Base-by-base conservation (phyloP, 2,797 vertebrate genomes). In the Hoplostethus atlanticus region DNA sequence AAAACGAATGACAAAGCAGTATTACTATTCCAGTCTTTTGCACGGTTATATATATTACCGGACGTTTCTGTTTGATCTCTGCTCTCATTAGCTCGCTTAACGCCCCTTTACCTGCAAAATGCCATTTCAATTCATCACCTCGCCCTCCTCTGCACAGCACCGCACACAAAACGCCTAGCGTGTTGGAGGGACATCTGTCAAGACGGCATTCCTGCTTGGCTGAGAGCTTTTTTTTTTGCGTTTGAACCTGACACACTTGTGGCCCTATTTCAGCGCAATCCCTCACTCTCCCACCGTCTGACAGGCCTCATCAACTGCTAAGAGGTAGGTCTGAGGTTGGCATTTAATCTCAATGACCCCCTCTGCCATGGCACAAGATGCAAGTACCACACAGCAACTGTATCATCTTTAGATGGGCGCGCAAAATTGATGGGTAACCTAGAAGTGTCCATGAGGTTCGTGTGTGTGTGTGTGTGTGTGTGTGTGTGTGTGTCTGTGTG, bases 311-410 rank as follows among this genome's bases (percentile, higher is more conserved):
- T 86, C 84, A 82, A 82, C 75, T 74, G 76, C 17, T n/a, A 12
- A 77, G 46, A 76, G 77, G 61, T 73, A 69, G 56, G 63, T 77
- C 73, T 79, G 71, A 77, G 64, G 64, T 40, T 61, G 76, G 66
- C 76, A 73, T 84, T 89, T 89, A 82, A 85, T 86, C 82, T 86
- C 84, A 79, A 71, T 86, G 85, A 81, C 78, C 85, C 72, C 73
- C 21, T 81, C 73, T 85, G 78, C 76, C 68, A 64, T 17, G 46
- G 65, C 70, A 71, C 56, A 67, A 77, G 72, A 87, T 77, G 67
- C 81, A 76, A 70, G 78, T 48, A 80, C 68, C 69, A 9, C 8
- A 66, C 64, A 57, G 80, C 68, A 66, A 46, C 84, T 86, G 85
- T 30, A 83, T 86, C 84, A 83, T 86, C 79, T 83, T 87, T 48